A percentile compares a stretch with the other conserved stretches of the same genome.
These are phyloP conservation scores for Archegozetes longisetosus DNA, from an alignment of 1,140 invertebrate genomes.

Conservation along the genomic window DNA sequence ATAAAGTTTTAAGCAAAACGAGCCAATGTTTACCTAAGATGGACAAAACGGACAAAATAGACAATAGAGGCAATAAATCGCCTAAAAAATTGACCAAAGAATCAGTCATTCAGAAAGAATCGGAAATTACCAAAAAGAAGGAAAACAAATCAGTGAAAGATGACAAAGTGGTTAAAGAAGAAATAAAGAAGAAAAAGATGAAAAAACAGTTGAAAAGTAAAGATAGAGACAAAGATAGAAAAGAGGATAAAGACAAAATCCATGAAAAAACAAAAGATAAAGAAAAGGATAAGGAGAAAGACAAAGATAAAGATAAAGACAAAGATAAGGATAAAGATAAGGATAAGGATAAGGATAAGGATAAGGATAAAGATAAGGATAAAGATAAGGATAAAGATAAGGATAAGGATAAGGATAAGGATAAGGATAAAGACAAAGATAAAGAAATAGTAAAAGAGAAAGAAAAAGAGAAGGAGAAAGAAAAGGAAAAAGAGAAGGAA, in stretches of 20 bases:
- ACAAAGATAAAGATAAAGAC: conserved; percentile 10
- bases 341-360: neutral
- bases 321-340: neutral
- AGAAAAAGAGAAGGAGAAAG: conserved; percentile 13
- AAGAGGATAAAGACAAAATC: conserved; percentile 22
- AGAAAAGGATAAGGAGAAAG: conserved; percentile 40
- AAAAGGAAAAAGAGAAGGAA: conserved; percentile 4
- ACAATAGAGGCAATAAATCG: neutral
- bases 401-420: conserved; percentile 17
- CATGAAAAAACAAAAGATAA: conserved; percentile 28
- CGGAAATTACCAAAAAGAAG: neutral
- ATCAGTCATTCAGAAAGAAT: neutral
- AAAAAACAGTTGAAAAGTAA: conserved; percentile 14
- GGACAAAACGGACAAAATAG: neutral
- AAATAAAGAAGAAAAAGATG: conserved; percentile 7
- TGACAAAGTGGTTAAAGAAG: neutral
- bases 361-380: conserved; percentile 15
- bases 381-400: conserved; percentile 14
- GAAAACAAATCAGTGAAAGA: conserved; percentile 11
- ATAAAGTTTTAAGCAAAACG: conserved; percentile 1
- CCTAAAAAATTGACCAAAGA: neutral
- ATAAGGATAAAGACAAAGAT: neutral
- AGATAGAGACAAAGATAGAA: conserved; percentile 23
- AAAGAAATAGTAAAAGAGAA: neutral
- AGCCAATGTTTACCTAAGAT: neutral